Evolutionary conservation across 2,797 vertebrate species (phyloP).

Genomic region (Carapus acus): DNA sequence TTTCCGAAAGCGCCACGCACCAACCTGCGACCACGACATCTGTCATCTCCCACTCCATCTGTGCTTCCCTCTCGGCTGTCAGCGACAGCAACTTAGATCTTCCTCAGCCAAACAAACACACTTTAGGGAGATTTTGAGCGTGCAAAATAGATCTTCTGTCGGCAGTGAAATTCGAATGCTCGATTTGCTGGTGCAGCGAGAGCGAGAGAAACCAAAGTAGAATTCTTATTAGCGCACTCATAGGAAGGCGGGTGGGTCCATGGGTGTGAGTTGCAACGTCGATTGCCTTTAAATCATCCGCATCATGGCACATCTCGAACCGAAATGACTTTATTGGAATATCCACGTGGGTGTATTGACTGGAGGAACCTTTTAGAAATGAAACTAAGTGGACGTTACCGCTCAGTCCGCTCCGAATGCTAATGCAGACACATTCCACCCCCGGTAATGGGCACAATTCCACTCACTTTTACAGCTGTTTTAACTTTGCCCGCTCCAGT

Average conservation of each 20-base stretch:
- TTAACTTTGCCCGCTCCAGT: no score
- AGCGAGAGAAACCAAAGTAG: conserved; percentile 3
- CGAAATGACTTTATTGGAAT: conserved; percentile 2
- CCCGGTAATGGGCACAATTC: no score
- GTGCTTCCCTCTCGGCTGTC: no score
- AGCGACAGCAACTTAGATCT: no score
- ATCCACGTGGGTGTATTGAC: conserved; percentile 6
- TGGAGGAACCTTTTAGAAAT: neutral
- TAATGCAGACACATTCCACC: no score
- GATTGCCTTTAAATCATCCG: neutral
- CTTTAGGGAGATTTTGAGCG: neutral
- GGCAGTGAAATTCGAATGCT: no score
- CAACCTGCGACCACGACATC: no score
- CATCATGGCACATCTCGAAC: conserved; percentile 13
- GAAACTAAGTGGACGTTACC: neutral
- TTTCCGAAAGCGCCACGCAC: no score
- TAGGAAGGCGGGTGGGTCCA: conserved; percentile 1
- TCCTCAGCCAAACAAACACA: conserved; percentile 7
- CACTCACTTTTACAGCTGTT: no score
- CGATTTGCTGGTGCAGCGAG: no score
- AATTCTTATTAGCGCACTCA: neutral
- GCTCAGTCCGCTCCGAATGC: neutral
- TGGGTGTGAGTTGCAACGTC: neutral
- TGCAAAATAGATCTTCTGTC: neutral
- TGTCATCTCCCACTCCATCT: no score